Evolutionary conservation across 2,113 vertebrate genomes (phyloP).

Genomic region (Tyrannus savana): DNA sequence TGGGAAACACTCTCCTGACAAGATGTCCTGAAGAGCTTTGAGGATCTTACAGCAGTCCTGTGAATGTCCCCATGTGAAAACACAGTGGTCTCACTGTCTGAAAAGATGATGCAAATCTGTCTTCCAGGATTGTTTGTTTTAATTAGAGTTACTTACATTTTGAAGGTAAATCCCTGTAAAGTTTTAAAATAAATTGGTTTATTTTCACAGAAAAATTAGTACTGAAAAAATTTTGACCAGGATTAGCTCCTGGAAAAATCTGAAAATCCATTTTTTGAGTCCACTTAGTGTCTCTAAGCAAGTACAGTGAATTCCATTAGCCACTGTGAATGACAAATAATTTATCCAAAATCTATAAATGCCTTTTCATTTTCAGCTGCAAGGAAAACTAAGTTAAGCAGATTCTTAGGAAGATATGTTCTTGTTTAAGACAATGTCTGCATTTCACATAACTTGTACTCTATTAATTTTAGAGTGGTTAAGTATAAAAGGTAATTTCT

Average conservation of each 20-base stretch:
- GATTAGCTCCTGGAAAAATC: not conserved
- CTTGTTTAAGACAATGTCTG: not conserved
- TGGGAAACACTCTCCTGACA: fast-evolving
- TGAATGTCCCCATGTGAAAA: not conserved
- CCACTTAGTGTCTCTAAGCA: not conserved
- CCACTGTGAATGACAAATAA: not conserved
- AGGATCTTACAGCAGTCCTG: not conserved
- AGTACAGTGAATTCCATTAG: not conserved
- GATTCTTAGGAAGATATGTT: no score
- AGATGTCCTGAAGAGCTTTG: not conserved
- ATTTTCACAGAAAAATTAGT: not conserved
- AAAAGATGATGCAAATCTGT: not conserved
- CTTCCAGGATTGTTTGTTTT: not conserved
- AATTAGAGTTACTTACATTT: not conserved
- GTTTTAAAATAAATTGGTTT: not conserved
- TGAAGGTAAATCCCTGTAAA: not conserved
- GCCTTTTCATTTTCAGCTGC: not conserved
- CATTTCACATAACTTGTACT: not conserved
- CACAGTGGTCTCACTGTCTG: not conserved
- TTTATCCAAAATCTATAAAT: not conserved
- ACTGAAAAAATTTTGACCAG: not conserved
- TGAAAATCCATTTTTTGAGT: not conserved
- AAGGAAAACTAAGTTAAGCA: no score
- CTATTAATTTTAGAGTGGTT: not conserved
- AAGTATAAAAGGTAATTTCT: not conserved